These are phyloP conservation scores for Tolypeutes matacus DNA, from an alignment of 2,797 vertebrate species.

Conservation along the genomic window DNA sequence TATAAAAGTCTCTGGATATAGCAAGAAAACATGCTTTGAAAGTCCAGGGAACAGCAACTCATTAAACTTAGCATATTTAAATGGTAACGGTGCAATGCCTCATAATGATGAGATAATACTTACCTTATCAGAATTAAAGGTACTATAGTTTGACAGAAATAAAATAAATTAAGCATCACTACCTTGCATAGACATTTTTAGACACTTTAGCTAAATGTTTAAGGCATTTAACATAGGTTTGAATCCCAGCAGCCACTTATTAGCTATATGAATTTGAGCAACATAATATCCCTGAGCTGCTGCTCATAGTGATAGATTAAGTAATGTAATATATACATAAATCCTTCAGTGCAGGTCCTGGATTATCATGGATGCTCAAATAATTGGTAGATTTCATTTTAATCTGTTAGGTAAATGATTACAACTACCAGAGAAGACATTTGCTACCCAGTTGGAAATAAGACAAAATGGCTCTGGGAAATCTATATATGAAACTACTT, in stretches of 20 bases:
- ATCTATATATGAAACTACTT: not conserved
- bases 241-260: not conserved
- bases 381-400: not conserved
- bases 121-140: not conserved
- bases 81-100: not conserved
- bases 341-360: not conserved
- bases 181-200: not conserved
- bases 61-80: not conserved
- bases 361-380: not conserved
- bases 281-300: not conserved
- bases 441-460: not conserved
- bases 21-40: slow-evolving; percentile 58
- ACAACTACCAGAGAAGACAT: not conserved
- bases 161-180: not conserved
- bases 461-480: not conserved
- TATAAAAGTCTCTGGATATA: slow-evolving; percentile 12
- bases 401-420: slow-evolving; percentile 1
- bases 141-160: not conserved
- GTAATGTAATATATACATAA: not conserved
- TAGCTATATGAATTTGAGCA: not conserved
- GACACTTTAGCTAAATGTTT: not conserved
- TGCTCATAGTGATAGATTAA: not conserved
- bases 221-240: not conserved
- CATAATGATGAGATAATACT: not conserved
- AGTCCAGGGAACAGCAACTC: not conserved